Base-by-base conservation (phyloP, 1,140 invertebrate genomes). In the Lysiphlebus fabarum region DNA sequence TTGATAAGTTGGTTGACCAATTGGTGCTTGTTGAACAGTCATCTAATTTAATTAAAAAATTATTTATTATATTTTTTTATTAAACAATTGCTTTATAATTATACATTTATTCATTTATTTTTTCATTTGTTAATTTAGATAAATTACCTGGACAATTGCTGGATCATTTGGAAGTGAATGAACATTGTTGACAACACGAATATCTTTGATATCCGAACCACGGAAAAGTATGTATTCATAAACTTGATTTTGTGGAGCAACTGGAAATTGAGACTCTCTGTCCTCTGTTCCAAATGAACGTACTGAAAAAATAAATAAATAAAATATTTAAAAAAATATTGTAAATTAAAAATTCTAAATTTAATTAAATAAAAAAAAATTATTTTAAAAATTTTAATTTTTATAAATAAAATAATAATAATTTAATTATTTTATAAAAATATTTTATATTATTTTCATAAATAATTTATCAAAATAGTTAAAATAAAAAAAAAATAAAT, bases 171-270 rank as follows among this genome's bases (percentile, higher is more conserved):
- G 81, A 73, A 93, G 83, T 36, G 87, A 81, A 56, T 83, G 82
- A 44, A 87, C 87, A 85, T 86, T 89, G 72, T 89, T 90, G 45
- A 96, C 87, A 59, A 99, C 95, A 76, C 94, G 87, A 68, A 99
- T 94, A 77, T 99, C 97, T 81, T 99, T 99, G 70, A 99, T 99
- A 77, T 99, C 97, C 65, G 92, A 90, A 36, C 96, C 97, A 64
- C 96, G 83, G 81, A 99, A 99, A 53, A 99, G 87, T 66, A 99
- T 99, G 77, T 96, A 98, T 71, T 99, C 97, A 81, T 98, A 99
- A 40, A 99, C 89, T 80, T 99, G 95, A 82, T 94, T 95, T 74
- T 97, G 90, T 44, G 95, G 91, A 44, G 92, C 89, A 41, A 99
- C 95, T 58, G 93, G 93, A 74, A 90, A 90, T 72, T 94, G 90